Conservation (phyloP, 1,140 invertebrate species). For the Antheraea pernyi region DNA sequence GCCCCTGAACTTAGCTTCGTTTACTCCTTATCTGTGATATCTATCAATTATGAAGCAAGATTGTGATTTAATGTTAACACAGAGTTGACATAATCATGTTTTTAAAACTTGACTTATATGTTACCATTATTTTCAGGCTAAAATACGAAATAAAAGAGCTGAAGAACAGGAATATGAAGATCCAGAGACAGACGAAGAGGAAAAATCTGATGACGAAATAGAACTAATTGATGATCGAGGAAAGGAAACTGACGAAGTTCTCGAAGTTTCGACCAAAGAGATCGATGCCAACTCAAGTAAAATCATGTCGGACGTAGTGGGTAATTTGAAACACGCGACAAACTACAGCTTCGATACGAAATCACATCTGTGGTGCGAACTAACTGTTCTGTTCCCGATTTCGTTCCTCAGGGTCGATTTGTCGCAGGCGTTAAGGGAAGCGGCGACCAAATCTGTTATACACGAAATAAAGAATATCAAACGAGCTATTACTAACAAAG, state of each 20-base stretch:
- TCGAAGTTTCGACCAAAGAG: conserved; percentile 56
- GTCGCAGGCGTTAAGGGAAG: conserved; percentile 86
- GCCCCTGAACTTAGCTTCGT: no score
- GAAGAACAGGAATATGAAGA: conserved; percentile 80
- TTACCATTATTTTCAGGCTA: conserved; percentile 49
- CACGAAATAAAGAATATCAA: conserved; percentile 91
- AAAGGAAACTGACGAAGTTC: conserved; percentile 55
- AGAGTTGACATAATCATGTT: no score
- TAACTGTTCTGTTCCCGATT: conserved; percentile 82
- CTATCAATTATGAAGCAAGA: no score
- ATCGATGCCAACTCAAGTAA: conserved; percentile 48
- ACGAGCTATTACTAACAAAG: conserved; percentile 88
- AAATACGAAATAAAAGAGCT: conserved; percentile 66
- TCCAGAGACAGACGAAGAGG: conserved; percentile 77
- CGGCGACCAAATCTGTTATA: conserved; percentile 87
- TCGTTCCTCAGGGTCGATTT: conserved; percentile 87
- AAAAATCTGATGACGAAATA: conserved; percentile 70
- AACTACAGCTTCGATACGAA: conserved; percentile 89
- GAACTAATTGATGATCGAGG: conserved; percentile 41
- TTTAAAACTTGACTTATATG: not conserved
- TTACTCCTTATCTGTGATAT: no score
- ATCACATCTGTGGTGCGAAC: conserved; percentile 79
- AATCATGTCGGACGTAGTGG: conserved; percentile 59
- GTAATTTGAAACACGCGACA: conserved; percentile 69
- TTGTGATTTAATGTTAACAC: no score